Evolutionary conservation across 2,797 vertebrate genomes (phyloP).

Genomic region (Peromyscus aztecus): DNA sequence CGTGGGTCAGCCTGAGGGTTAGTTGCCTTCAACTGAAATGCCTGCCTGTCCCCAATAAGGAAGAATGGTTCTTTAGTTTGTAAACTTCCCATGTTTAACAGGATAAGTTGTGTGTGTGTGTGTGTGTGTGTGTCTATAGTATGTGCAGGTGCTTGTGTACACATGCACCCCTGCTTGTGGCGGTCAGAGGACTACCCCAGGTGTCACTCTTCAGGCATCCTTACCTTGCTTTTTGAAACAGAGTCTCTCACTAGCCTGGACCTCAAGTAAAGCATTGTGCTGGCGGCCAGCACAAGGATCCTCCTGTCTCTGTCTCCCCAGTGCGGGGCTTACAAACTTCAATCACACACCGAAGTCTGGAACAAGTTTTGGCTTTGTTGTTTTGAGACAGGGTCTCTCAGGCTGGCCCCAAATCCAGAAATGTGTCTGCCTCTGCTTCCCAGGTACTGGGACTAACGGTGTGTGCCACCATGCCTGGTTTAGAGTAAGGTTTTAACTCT

Average conservation of each 20-base stretch:
- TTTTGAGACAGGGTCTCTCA: not conserved
- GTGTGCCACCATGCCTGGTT: no score
- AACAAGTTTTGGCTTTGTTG: not conserved
- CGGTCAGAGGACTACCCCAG: not conserved
- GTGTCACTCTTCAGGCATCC: not conserved
- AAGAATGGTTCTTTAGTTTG: constrained; percentile 12
- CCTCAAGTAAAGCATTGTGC: no score
- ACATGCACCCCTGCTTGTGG: not conserved
- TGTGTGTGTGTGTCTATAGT: not conserved
- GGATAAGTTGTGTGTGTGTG: not conserved
- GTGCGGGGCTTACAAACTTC: not conserved
- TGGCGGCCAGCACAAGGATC: not conserved
- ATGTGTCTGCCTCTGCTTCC: not conserved
- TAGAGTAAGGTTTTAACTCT: not conserved
- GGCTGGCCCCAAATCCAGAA: not conserved
- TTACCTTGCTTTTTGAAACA: not conserved
- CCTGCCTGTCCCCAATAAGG: not conserved
- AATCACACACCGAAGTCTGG: not conserved
- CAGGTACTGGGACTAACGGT: not conserved
- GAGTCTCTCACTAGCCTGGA: not conserved
- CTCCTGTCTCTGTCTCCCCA: not conserved
- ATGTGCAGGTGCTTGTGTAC: not conserved
- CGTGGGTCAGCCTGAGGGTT: not conserved
- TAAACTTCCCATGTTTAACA: not conserved
- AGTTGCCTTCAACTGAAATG: not conserved